These are phyloP conservation scores for Mareca penelope DNA, from an alignment of 2,797 vertebrate species.

Conservation along the genomic window DNA sequence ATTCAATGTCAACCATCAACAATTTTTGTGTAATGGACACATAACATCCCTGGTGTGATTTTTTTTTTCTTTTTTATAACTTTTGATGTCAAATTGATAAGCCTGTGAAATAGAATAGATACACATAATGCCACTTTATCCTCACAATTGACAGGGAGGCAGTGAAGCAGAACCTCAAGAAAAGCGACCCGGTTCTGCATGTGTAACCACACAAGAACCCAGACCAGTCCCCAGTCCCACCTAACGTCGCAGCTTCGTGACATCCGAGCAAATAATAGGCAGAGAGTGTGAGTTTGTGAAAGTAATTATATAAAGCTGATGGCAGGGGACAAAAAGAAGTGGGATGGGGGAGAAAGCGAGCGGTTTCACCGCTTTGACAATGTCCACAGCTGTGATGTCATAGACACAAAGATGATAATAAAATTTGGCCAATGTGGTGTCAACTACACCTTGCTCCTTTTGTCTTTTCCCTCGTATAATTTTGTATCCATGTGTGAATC, in stretches of 20 bases:
- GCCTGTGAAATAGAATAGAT: constrained; percentile 69
- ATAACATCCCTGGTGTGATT: constrained; percentile 57
- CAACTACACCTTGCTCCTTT: constrained; percentile 81
- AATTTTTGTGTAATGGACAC: constrained; percentile 59
- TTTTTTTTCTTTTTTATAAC: constrained; percentile 30
- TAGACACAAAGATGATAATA: constrained; percentile 76
- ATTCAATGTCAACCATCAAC: constrained; percentile 63
- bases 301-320: constrained; percentile 75
- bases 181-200: constrained; percentile 48
- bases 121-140: constrained; percentile 71
- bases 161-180: constrained; percentile 64
- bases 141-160: constrained; percentile 59
- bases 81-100: constrained; percentile 69
- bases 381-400: constrained; percentile 81
- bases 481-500: constrained; percentile 86
- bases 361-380: constrained; percentile 61
- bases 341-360: background rate
- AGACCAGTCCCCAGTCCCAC: constrained; percentile 31
- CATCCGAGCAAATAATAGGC: constrained; percentile 70
- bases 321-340: constrained; percentile 57
- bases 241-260: constrained; percentile 40
- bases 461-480: constrained; percentile 78
- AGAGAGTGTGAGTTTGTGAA: constrained; percentile 67
- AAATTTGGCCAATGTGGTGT: constrained; percentile 79
- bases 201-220: constrained; percentile 28